Evolutionary conservation across 2,113 vertebrate species (phyloP).

Genomic region (Engraulis encrasicolus): DNA sequence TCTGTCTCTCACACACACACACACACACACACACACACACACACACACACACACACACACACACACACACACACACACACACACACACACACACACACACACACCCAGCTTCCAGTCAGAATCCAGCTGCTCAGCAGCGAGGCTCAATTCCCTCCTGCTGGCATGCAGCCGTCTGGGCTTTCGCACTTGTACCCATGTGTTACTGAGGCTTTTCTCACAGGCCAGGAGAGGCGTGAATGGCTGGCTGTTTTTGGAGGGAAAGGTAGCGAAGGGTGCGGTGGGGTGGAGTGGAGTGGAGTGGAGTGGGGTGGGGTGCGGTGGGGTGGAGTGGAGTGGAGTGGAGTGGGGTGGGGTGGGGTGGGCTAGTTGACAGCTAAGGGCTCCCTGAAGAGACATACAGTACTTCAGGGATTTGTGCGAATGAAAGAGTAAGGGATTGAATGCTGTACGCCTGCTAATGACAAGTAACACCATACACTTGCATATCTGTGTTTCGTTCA

Average conservation of each 20-base stretch:
- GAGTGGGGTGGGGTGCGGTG: too few relatives aligned
- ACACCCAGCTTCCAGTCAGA: not conserved
- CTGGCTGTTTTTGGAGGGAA: not conserved
- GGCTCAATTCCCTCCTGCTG: not conserved
- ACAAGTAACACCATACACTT: not conserved
- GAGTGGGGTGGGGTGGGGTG: too few relatives aligned
- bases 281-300: too few relatives aligned
- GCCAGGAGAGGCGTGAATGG: slow-evolving; percentile 5
- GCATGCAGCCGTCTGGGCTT: not conserved
- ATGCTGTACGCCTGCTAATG: not conserved
- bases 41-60: too few relatives aligned
- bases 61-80: too few relatives aligned
- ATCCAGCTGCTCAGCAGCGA: not conserved
- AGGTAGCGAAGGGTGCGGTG: too few relatives aligned
- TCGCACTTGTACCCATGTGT: not conserved
- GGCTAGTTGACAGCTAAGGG: not conserved
- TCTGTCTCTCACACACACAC: too few relatives aligned
- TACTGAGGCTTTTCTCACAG: not conserved
- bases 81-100: not conserved
- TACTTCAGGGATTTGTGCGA: too few relatives aligned
- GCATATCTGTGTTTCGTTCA: too few relatives aligned
- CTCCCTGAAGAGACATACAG: too few relatives aligned
- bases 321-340: too few relatives aligned
- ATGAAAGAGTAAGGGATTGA: not conserved
- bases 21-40: too few relatives aligned